These are phyloP conservation scores for Silurus aristotelis DNA, from an alignment of 2,797 vertebrate genomes.

Conservation along the genomic window DNA sequence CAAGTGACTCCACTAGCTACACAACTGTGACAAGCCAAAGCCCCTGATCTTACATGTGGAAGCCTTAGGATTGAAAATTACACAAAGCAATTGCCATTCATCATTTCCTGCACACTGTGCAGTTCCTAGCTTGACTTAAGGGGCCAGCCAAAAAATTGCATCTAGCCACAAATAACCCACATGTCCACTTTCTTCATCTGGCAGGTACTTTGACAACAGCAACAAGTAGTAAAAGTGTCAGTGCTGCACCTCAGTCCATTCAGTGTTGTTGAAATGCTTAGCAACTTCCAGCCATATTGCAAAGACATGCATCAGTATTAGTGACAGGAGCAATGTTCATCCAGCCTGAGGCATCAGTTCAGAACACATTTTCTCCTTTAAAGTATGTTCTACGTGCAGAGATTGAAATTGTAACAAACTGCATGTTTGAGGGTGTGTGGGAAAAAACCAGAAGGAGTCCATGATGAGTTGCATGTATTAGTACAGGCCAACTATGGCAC, in stretches of 20 bases:
- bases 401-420: not conserved
- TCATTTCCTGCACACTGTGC: not conserved
- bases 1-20: not conserved
- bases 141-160: not conserved
- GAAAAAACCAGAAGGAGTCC: not conserved
- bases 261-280: not conserved
- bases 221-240: not conserved
- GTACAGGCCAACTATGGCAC: not conserved
- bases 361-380: not conserved
- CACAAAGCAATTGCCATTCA: not conserved
- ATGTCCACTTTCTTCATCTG: not conserved
- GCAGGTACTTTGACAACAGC: not conserved
- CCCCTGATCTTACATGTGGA: not conserved
- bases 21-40: not conserved
- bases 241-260: not conserved
- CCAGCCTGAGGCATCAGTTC: not conserved
- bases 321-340: not conserved
- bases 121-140: constrained; percentile 4
- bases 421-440: not conserved
- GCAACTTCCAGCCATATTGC: not conserved
- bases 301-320: not conserved
- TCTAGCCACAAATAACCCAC: not conserved
- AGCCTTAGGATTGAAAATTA: not conserved
- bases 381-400: constrained; percentile 3
- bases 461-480: not conserved